These are phyloP conservation scores for Hippocampus abdominalis DNA, from an alignment of 2,113 vertebrate genomes.

Conservation along the genomic window DNA sequence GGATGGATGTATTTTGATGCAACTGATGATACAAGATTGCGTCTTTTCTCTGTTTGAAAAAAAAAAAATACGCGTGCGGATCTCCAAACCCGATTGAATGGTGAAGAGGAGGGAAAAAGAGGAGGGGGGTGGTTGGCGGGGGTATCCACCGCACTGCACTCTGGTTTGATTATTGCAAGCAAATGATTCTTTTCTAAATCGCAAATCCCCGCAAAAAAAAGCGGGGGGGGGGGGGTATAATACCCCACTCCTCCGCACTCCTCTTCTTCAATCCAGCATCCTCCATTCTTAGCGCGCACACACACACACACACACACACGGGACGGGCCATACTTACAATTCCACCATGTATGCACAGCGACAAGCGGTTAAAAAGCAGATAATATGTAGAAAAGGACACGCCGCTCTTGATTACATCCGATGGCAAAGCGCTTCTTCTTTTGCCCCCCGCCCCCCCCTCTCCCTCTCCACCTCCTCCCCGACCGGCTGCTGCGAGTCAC, in stretches of 20 bases:
- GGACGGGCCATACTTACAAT: constrained; percentile 70
- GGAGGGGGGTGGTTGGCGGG: constrained; percentile 38
- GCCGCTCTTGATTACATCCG: constrained; percentile 79
- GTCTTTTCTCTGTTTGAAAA: neutral
- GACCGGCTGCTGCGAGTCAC: constrained; percentile 72
- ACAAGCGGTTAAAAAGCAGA: constrained; percentile 56
- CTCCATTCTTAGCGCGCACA: neutral
- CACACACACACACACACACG: neutral
- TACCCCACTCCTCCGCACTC: neutral
- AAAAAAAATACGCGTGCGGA: neutral
- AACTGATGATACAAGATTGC: neutral
- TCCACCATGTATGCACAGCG: constrained; percentile 82
- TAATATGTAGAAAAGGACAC: neutral
- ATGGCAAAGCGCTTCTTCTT: constrained; percentile 67
- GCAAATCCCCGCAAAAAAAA: constrained; percentile 42
- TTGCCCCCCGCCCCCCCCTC: constrained; percentile 50
- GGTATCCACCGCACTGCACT: constrained; percentile 40
- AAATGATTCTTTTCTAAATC: constrained; percentile 23
- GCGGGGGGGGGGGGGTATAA: constrained; percentile 33
- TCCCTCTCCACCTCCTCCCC: constrained; percentile 41
- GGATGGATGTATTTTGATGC: neutral
- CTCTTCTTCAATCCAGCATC: constrained; percentile 1
- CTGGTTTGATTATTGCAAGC: neutral
- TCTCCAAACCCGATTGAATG: neutral
- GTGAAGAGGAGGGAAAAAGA: neutral